Evolutionary conservation across 2,888 invertebrate species (phyloP).

Genomic region (Cosmia pyralina): DNA sequence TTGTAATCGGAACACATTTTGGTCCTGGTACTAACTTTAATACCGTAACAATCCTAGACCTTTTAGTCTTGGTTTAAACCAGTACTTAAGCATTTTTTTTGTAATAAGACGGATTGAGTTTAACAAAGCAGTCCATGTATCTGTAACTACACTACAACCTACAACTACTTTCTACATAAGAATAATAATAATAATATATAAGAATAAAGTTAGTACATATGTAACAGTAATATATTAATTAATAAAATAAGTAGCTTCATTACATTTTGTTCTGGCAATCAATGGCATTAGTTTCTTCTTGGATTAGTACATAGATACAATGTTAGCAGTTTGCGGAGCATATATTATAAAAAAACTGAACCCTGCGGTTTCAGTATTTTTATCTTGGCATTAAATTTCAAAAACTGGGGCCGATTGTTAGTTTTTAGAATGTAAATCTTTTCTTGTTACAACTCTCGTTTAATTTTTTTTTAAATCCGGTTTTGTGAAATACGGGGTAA

Average conservation of each 20-base stretch:
- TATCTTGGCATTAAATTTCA: neutral
- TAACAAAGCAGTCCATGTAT: slow-evolving; percentile 18
- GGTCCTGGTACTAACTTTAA: too few relatives aligned
- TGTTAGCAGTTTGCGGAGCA: neutral
- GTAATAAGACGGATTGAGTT: too few relatives aligned
- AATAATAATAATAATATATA: neutral
- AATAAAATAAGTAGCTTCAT: slow-evolving; percentile 17
- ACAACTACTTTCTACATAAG: slow-evolving; percentile 23
- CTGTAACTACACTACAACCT: slow-evolving; percentile 16
- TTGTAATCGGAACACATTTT: too few relatives aligned
- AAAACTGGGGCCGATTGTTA: neutral
- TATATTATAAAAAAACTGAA: neutral
- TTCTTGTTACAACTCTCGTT: neutral
- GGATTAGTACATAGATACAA: neutral
- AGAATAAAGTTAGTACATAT: neutral
- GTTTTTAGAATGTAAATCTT: neutral
- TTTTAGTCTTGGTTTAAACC: too few relatives aligned
- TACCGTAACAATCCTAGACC: too few relatives aligned
- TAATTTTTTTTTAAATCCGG: neutral
- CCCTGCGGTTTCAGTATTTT: neutral
- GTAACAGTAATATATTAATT: slow-evolving; percentile 5
- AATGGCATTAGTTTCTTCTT: slow-evolving; percentile 26
- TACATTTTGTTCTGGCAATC: slow-evolving; percentile 35
- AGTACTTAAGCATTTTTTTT: too few relatives aligned
- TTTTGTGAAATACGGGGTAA: neutral